Conservation (phyloP, 92 coral and sea anemone species). For the Chrysogorgia sp. region DNA sequence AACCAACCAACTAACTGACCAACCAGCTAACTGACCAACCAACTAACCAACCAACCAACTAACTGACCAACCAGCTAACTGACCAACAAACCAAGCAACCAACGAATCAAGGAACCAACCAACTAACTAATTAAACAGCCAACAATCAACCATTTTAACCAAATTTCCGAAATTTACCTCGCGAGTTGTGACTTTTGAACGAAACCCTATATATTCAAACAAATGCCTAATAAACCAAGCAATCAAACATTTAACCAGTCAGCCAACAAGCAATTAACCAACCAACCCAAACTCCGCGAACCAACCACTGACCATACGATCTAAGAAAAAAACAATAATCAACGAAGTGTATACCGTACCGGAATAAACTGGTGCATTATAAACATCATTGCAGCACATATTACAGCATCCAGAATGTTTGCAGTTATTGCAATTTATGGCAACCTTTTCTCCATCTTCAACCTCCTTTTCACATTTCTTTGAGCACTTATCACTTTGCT, state of each 20-base stretch:
- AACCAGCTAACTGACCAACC: neutral
- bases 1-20: too few relatives aligned
- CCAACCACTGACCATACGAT: neutral
- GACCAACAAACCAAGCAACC: neutral
- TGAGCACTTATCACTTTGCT: neutral
- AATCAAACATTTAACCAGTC: too few relatives aligned
- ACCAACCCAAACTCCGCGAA: neutral
- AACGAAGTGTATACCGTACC: neutral
- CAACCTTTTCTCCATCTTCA: constrained; percentile 6
- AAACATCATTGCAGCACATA: constrained; percentile 6
- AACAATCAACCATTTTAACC: neutral
- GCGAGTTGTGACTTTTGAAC: too few relatives aligned
- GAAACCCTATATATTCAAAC: too few relatives aligned
- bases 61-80: neutral
- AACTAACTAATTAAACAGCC: neutral
- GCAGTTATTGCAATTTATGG: constrained; percentile 15
- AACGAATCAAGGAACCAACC: neutral
- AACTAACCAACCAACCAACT: neutral
- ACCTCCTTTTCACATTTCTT: constrained; percentile 6
- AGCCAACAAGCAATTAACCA: too few relatives aligned
- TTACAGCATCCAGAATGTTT: constrained; percentile 9
- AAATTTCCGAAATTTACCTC: too few relatives aligned
- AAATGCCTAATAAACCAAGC: too few relatives aligned
- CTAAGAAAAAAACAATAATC: neutral
- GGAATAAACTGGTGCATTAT: constrained; percentile 10